Conservation (phyloP, 2,113 vertebrate species). For the Columba livia region DNA sequence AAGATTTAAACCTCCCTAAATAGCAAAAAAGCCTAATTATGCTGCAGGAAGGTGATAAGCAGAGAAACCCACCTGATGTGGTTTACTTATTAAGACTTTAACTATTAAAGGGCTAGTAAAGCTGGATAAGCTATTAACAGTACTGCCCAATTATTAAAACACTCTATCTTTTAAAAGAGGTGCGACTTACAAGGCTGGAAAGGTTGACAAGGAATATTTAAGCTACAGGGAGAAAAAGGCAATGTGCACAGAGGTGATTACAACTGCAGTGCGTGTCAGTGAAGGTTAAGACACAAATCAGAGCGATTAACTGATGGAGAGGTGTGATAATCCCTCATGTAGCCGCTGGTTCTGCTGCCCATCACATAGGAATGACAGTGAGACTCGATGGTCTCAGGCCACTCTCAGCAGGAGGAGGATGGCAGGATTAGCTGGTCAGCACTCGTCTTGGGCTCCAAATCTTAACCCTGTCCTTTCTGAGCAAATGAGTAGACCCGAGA, state of each 20-base stretch:
- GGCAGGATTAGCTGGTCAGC: neutral
- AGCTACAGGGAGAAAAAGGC: neutral
- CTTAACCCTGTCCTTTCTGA: neutral
- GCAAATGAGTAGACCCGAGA: neutral
- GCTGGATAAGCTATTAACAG: neutral
- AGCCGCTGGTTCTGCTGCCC: neutral
- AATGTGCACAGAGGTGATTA: neutral
- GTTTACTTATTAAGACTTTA: conserved; percentile 10
- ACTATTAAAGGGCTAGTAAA: neutral
- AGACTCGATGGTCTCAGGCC: neutral
- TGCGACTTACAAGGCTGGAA: neutral
- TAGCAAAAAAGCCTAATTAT: conserved; percentile 49
- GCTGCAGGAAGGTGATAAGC: conserved; percentile 32
- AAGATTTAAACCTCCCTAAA: neutral
- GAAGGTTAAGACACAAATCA: neutral
- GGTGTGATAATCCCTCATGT: neutral
- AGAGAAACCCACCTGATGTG: neutral
- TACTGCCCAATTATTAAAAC: neutral
- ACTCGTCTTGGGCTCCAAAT: neutral
- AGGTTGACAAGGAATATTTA: neutral
- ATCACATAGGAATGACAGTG: neutral
- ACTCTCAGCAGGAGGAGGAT: neutral
- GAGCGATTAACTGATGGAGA: neutral
- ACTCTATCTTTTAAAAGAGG: neutral
- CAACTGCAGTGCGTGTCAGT: neutral